Evolutionary conservation across 2,797 vertebrate species (phyloP).

Genomic region (Coracias cyanogaster): DNA sequence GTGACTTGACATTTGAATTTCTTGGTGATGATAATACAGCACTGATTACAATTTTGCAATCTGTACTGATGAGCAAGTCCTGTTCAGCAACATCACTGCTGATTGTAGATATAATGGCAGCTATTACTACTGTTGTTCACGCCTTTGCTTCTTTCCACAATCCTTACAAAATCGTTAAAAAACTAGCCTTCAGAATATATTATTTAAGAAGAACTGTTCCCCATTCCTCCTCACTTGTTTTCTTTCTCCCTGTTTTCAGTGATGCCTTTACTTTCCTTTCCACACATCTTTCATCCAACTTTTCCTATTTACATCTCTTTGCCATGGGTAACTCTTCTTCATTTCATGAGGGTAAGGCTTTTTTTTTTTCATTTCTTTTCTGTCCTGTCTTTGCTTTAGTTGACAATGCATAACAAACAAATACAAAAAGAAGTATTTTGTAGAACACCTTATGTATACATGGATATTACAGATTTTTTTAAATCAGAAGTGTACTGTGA

Average conservation of each 20-base stretch:
- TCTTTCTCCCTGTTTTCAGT: slow-evolving; percentile 69
- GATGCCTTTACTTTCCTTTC: slow-evolving; percentile 76
- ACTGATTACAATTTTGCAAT: not conserved
- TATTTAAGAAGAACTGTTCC: slow-evolving; percentile 23
- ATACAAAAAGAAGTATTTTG: not conserved
- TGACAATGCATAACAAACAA: not conserved
- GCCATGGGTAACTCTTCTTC: slow-evolving; percentile 74
- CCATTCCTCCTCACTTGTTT: slow-evolving; percentile 67
- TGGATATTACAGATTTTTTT: not conserved
- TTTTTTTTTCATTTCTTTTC: slow-evolving; percentile 45
- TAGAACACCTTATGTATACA: not conserved
- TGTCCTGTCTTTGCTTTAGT: slow-evolving; percentile 26
- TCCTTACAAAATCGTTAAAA: not conserved
- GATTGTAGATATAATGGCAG: not conserved
- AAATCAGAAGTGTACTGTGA: not conserved
- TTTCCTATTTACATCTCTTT: slow-evolving; percentile 77
- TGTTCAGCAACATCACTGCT: not conserved
- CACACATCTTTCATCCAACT: slow-evolving; percentile 76
- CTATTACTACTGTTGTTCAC: not conserved
- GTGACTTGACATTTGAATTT: not conserved
- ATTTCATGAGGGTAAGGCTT: slow-evolving; percentile 75
- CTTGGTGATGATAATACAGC: not conserved
- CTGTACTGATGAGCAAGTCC: not conserved
- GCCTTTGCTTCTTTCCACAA: slow-evolving; percentile 10
- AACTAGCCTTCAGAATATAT: not conserved